phyloP scores from a whole-genome alignment of 2,888 invertebrate species.

The Eupeodes latifasciatus region DNA sequence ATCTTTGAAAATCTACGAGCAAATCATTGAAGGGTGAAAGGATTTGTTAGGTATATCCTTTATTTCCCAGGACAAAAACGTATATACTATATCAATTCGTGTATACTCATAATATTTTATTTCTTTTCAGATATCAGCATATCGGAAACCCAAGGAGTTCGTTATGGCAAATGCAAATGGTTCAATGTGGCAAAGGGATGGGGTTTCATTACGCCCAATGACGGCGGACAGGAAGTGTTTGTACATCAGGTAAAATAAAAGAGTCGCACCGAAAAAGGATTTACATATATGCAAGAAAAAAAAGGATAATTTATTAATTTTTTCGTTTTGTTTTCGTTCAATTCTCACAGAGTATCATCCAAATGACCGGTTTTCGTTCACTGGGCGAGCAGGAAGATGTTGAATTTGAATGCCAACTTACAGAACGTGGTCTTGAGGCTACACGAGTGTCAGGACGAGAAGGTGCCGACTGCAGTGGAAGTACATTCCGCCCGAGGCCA shows the following conservation, averaged over 20 bases:
- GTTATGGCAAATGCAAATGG: slow-evolving; percentile 95
- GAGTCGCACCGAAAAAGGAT: slow-evolving; percentile 50
- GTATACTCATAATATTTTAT: slow-evolving; percentile 10
- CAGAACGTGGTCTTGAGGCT: slow-evolving; percentile 94
- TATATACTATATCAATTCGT: slow-evolving; percentile 35
- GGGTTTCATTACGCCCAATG: slow-evolving; percentile 96
- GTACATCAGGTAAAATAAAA: slow-evolving; percentile 92
- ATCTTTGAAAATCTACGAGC: slow-evolving; percentile 1
- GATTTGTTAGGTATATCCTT: slow-evolving; percentile 21
- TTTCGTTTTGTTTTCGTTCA: slow-evolving; percentile 20
- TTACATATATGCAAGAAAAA: not conserved
- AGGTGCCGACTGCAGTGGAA: slow-evolving; percentile 91
- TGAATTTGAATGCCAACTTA: slow-evolving; percentile 93
- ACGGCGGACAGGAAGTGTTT: slow-evolving; percentile 95
- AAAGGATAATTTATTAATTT: slow-evolving; percentile 54
- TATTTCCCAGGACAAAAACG: slow-evolving; percentile 64
- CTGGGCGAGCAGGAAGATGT: slow-evolving; percentile 95
- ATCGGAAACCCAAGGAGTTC: slow-evolving; percentile 84
- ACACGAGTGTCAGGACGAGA: slow-evolving; percentile 92
- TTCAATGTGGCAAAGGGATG: slow-evolving; percentile 98
- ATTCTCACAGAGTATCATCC: slow-evolving; percentile 92
- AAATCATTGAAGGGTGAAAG: slow-evolving; percentile 61
- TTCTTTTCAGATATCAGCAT: slow-evolving; percentile 78
- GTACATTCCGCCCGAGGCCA: slow-evolving; percentile 91
- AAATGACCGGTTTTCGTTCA: slow-evolving; percentile 94